phyloP scores from a whole-genome alignment of 2,888 invertebrate species.

The Ichneumoninae sp. region DNA sequence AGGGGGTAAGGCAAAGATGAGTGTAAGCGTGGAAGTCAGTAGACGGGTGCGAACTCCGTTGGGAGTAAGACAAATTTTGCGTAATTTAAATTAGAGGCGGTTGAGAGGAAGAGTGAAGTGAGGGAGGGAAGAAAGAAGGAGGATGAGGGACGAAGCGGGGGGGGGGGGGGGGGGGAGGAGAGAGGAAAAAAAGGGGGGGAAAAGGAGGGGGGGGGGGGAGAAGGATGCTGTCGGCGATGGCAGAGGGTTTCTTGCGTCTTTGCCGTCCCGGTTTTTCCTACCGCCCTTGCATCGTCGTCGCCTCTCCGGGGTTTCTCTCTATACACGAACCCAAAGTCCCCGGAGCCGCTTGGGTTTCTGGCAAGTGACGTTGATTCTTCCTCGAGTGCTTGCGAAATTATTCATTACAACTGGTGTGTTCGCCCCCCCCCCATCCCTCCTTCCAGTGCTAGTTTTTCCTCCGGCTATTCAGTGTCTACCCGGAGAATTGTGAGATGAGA shows the following conservation, averaged over 20 bases:
- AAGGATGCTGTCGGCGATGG: slow-evolving; percentile 61
- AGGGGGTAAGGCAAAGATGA: slow-evolving; percentile 58
- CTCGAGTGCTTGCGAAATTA: slow-evolving; percentile 68
- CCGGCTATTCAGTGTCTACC: slow-evolving; percentile 30
- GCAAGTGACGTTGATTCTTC: slow-evolving; percentile 68
- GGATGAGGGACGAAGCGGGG: slow-evolving; percentile 37
- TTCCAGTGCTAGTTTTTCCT: slow-evolving; percentile 45
- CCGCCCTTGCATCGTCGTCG: slow-evolving; percentile 34
- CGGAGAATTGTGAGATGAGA: slow-evolving; percentile 55
- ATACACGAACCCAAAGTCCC: slow-evolving; percentile 51
- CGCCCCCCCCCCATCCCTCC: not conserved
- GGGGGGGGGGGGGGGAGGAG: not conserved
- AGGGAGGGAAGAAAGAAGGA: slow-evolving; percentile 27
- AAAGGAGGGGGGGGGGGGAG: slow-evolving; percentile 15
- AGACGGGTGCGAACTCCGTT: slow-evolving; percentile 68
- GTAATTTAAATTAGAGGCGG: slow-evolving; percentile 74
- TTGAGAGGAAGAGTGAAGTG: slow-evolving; percentile 41
- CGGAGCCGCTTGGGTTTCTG: slow-evolving; percentile 58
- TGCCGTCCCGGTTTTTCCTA: slow-evolving; percentile 56
- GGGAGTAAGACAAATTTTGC: slow-evolving; percentile 77
- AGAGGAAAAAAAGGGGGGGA: not conserved
- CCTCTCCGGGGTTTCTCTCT: slow-evolving; percentile 25
- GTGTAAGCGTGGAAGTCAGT: slow-evolving; percentile 68
- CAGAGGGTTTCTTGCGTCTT: slow-evolving; percentile 63
- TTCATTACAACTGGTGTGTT: slow-evolving; percentile 65